A percentile compares a stretch with the other conserved stretches of the same genome.
Conservation (phyloP, 2,888 invertebrate genomes). For the Macrophya alboannulata region DNA sequence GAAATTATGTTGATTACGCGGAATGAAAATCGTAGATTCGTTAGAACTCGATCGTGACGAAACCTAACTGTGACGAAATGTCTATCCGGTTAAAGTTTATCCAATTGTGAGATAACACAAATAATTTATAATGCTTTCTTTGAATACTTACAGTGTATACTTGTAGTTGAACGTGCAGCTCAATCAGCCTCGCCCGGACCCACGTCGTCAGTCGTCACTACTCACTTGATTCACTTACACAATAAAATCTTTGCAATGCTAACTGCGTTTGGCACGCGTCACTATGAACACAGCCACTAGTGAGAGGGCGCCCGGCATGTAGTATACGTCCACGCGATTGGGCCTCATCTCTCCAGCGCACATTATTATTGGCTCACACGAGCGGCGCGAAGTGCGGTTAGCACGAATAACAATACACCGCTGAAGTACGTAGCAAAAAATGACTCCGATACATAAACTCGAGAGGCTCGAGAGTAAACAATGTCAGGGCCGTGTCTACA, state of each 20-base stretch:
- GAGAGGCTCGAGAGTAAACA: constrained; percentile 1
- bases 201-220: not conserved
- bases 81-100: too few relatives aligned
- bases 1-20: too few relatives aligned
- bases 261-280: constrained; percentile 8
- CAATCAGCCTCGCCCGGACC: too few relatives aligned
- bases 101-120: too few relatives aligned
- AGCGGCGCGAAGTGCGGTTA: not conserved
- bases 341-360: constrained; percentile 8
- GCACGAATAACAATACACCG: not conserved
- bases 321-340: constrained; percentile 10
- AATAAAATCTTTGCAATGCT: constrained; percentile 4
- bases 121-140: too few relatives aligned
- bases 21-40: too few relatives aligned
- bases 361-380: constrained; percentile 10
- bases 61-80: too few relatives aligned
- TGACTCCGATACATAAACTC: not conserved
- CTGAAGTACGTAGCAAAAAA: constrained; percentile 12
- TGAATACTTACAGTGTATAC: too few relatives aligned
- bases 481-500: constrained; percentile 5
- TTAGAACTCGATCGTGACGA: too few relatives aligned
- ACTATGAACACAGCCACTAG: constrained; percentile 6
- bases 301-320: constrained; percentile 4
- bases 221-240: not conserved
- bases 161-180: too few relatives aligned